Base-by-base conservation (phyloP, 2,888 invertebrate species). In the Spilarctia lutea region DNA sequence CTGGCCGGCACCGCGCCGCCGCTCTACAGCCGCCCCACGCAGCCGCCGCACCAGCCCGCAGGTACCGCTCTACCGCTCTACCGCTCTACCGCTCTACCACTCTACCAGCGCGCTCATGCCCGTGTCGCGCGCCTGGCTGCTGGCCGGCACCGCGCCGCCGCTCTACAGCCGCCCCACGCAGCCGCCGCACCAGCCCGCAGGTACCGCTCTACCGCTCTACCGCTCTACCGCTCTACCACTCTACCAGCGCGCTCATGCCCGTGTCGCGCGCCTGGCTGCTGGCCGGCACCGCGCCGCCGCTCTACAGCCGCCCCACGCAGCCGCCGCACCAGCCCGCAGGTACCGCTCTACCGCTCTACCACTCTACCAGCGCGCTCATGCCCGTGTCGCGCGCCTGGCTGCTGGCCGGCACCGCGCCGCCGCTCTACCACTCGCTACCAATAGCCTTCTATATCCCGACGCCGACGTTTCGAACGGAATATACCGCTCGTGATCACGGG, bases 361-460 rank as follows among this genome's bases (percentile, higher is more conserved):
- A n/a, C n/a, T n/a, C n/a, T n/a, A n/a, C 80, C 83, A 83, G 83
- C 68, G 87, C 90, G 68, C 81, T 96, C 96, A 94, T 97, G 92
- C 97, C 97, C 83, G 74, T 97, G 48, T 97, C 97, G 71, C 96
- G 96, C 80, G 97, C 97, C 24, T 98, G 98, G 98, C 94, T 98
- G 71, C 90, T 98, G 81, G 96, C 97, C 0, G 97, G 96, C 75
- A 96, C 97, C 7, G 94, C 97, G 84, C 97, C 97, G 18, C 93
- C 96, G 42, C 91, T 96, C 2, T 97, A 96, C 91, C 80, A n/a
- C n/a, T n/a, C n/a, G n/a, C n/a, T n/a, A n/a, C n/a, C n/a, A n/a
- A n/a, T n/a, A n/a, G n/a, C n/a, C n/a, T n/a, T n/a, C n/a, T n/a
- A n/a, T n/a, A n/a, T n/a, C n/a, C n/a, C n/a, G n/a, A n/a, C n/a